Conservation (phyloP, 2,888 invertebrate genomes). For the Polia nebulosa region DNA sequence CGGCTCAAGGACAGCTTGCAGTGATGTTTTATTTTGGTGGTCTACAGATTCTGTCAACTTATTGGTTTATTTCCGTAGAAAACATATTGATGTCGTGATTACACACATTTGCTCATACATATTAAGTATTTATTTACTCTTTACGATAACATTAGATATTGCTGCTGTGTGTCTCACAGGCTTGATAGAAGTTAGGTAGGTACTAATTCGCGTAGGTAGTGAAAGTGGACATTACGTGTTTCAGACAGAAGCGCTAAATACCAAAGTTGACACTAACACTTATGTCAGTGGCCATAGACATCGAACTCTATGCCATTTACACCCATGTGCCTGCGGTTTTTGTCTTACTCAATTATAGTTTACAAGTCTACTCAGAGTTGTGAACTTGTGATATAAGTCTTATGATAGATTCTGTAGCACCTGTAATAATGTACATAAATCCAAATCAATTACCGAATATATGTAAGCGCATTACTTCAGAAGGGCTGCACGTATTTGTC, state of each 20-base stretch:
- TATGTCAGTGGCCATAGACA: constrained; percentile 19
- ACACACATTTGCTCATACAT: neutral
- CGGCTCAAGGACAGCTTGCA: constrained; percentile 24
- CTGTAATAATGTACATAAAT: too few relatives aligned
- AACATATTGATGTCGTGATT: neutral
- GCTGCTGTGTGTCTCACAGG: constrained; percentile 5
- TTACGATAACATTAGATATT: constrained; percentile 14
- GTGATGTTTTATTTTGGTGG: constrained; percentile 11
- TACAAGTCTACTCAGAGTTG: neutral
- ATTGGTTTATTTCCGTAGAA: neutral
- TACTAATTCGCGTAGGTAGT: constrained; percentile 37
- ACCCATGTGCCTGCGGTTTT: neutral
- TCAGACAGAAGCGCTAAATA: constrained; percentile 49
- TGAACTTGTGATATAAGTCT: too few relatives aligned
- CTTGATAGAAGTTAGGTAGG: neutral
- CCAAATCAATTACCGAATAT: too few relatives aligned
- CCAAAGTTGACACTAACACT: constrained; percentile 19
- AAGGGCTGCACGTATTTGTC: too few relatives aligned
- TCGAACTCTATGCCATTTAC: constrained; percentile 12
- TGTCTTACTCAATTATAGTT: neutral
- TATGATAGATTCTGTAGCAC: neutral
- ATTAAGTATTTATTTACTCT: constrained; percentile 12
- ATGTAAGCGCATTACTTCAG: too few relatives aligned
- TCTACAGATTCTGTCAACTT: neutral
- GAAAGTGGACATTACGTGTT: constrained; percentile 55